Percentiles rank a stretch among this genome's conserved stretches.
phyloP scores from a whole-genome alignment of 1,140 invertebrate genomes.

The Drosophila obscura region DNA sequence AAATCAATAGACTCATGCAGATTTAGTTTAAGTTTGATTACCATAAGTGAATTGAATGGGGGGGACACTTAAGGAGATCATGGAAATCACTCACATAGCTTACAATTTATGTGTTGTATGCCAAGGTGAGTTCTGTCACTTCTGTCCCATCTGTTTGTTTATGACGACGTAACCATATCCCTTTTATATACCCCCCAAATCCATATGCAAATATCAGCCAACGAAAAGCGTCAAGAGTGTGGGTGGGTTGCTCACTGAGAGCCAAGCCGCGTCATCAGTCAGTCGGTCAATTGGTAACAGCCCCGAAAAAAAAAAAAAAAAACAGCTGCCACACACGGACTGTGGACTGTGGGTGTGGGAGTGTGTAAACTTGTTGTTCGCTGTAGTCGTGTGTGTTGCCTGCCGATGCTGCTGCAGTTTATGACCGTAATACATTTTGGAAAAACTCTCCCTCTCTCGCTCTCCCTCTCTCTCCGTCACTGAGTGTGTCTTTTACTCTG shows the following conservation, averaged over 20 bases:
- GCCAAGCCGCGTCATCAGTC: conserved; percentile 26
- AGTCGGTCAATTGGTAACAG: conserved; percentile 8
- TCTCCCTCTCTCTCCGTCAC: background rate
- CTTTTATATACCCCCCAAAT: background rate
- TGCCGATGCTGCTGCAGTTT: conserved; percentile 58
- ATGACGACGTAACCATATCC: conserved; percentile 6
- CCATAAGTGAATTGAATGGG: no score
- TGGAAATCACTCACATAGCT: no score
- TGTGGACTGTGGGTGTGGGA: no score
- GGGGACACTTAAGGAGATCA: no score
- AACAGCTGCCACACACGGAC: conserved; percentile 26
- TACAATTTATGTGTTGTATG: no score
- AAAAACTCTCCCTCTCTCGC: background rate
- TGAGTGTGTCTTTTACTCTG: background rate
- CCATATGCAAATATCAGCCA: conserved; percentile 24
- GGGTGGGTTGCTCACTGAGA: no score
- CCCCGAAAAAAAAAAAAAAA: background rate
- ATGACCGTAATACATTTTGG: conserved; percentile 67
- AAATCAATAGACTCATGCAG: no score
- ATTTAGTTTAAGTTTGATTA: no score
- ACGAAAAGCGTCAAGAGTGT: conserved; percentile 2
- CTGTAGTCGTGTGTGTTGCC: conserved; percentile 7
- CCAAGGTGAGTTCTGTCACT: no score
- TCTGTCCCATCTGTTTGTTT: background rate
- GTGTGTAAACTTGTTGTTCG: conserved; percentile 29